Conservation (phyloP, 1,140 invertebrate genomes). For the Lerema accius region DNA sequence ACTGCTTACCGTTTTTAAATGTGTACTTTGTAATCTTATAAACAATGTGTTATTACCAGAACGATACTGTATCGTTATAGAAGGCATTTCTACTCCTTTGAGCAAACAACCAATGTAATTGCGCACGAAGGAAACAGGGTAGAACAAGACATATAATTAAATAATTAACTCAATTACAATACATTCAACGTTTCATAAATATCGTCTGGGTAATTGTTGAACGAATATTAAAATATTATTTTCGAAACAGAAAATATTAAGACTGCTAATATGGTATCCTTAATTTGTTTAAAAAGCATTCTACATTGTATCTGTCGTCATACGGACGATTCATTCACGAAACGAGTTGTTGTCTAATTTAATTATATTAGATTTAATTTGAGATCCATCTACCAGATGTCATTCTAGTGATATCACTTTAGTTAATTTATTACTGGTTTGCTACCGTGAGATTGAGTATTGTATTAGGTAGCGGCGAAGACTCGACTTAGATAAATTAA, state of each 20-base stretch:
- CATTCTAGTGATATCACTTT: background rate
- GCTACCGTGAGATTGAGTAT: background rate
- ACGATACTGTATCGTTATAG: conserved; percentile 5
- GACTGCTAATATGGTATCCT: background rate
- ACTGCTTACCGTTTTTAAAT: background rate
- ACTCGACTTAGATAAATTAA: background rate
- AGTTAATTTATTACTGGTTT: background rate
- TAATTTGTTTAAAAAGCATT: too few species aligned
- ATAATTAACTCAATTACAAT: conserved; percentile 23
- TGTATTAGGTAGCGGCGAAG: background rate
- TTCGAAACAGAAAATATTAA: conserved; percentile 4
- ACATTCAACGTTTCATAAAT: conserved; percentile 19
- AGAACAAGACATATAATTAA: conserved; percentile 27
- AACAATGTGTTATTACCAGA: background rate
- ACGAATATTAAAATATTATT: conserved; percentile 1
- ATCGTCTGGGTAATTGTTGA: conserved; percentile 5
- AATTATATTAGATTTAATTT: background rate
- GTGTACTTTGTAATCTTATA: background rate
- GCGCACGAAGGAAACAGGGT: conserved; percentile 1
- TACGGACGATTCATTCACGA: background rate
- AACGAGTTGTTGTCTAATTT: background rate
- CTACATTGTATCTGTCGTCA: too few species aligned
- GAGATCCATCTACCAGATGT: background rate
- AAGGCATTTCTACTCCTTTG: conserved; percentile 10
- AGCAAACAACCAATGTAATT: conserved; percentile 21